Evolutionary conservation across 2,797 vertebrate genomes (phyloP).

Genomic region (Oophaga sylvatica): DNA sequence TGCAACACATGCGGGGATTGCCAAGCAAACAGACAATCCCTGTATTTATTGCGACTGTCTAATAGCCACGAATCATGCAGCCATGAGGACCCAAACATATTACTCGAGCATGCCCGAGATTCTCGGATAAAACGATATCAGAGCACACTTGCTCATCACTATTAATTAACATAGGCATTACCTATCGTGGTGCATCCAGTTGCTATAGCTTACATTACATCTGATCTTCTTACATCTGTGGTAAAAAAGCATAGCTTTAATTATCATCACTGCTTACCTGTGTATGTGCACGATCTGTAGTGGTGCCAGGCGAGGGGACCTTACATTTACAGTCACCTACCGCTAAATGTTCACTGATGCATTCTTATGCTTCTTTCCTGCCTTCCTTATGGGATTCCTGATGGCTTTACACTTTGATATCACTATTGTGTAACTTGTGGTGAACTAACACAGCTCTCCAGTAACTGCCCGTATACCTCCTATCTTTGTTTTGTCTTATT

Average conservation of each 20-base stretch:
- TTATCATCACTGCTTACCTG: not conserved
- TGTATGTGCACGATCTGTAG: not conserved
- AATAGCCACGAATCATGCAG: too few species aligned
- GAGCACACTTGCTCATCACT: too few species aligned
- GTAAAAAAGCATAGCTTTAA: not conserved
- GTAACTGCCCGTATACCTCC: not conserved
- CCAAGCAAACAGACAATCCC: too few species aligned
- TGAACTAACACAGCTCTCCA: constrained; percentile 61
- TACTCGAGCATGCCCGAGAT: too few species aligned
- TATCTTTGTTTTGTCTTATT: constrained; percentile 13
- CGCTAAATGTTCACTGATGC: not conserved
- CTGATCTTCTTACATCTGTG: not conserved
- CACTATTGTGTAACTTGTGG: not conserved
- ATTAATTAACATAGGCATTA: not conserved
- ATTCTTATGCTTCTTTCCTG: constrained; percentile 16
- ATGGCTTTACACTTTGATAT: constrained; percentile 61
- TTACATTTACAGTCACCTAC: not conserved
- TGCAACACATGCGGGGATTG: too few species aligned
- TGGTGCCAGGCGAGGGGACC: not conserved
- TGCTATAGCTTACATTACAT: not conserved
- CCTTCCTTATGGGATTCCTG: constrained; percentile 59
- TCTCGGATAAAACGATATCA: too few species aligned
- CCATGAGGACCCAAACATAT: too few species aligned
- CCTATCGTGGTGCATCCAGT: not conserved
- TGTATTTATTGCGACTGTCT: too few species aligned